Evolutionary conservation across 64 coral and sea anemone species (phyloP), one percentile per base, ranked within the genome.

Genomic region (Porites australiensis): DNA sequence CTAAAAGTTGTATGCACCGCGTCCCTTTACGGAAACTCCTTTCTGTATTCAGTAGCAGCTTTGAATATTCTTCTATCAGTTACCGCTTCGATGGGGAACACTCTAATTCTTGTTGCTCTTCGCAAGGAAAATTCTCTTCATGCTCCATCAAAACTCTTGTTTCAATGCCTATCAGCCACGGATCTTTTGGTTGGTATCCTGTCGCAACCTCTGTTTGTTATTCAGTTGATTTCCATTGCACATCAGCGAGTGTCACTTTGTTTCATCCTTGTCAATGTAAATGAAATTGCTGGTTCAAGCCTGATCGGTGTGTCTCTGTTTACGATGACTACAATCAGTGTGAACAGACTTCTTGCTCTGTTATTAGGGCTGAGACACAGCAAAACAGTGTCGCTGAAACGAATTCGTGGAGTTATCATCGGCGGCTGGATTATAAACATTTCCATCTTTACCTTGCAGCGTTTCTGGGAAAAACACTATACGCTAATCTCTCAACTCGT

Each of bases 331-430:
- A 46, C 73, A 75, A 75, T 75, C 45, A 75, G 73, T 18, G 13
- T 75, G 6, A 46, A 75, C 73, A 75, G 73, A 75, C 73, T 75
- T n/a, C 16, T 48, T 43, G 73, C 73, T 75, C 45, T 75, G 13
- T 75, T 15, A 2, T 8, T 75, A 46, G 45, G 73, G 48, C 18
- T 75, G 13, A 43, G 6, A 16, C 50, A 74, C 72, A 74, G 45
- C 10, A 3, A 47, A 5, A 48, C 12, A 2, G 45, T 74, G 12
- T 47, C 72, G 45, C 48, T 74, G 43, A 47, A 14, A 13, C 72
- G 72, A 48, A 48, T 48, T 4, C 44, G 11, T 5, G 7, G 37
- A 13, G 15, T 48, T 8, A 3, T 74, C 4, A 74, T 74, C 48
- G 45, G 43, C 43, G 2, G 45, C 15, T 74, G 72, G 72, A 11